These are phyloP conservation scores for Dryadula phaetusa DNA, from an alignment of 2,888 invertebrate species.

Conservation along the genomic window DNA sequence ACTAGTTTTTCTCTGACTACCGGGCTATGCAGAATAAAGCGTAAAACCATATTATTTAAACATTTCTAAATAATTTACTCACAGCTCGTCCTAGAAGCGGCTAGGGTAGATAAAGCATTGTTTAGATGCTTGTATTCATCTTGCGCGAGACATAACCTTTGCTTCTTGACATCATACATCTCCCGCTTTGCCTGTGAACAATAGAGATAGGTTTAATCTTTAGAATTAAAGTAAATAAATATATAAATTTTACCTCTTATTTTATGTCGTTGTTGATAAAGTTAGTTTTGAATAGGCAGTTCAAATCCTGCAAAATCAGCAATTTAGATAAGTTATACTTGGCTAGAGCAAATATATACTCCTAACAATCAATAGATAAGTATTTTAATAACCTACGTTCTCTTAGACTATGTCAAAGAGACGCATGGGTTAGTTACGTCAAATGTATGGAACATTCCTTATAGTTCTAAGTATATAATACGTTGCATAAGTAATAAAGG, in stretches of 20 bases:
- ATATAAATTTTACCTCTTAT: neutral
- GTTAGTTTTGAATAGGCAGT: neutral
- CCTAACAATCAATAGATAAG: no score
- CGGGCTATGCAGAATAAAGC: no score
- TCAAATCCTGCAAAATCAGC: neutral
- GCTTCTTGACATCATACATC: conserved; percentile 97
- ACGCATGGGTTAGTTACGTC: neutral
- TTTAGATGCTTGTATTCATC: conserved; percentile 98
- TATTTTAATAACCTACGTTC: neutral
- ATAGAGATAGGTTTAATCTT: conserved; percentile 8
- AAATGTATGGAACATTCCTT: conserved; percentile 17
- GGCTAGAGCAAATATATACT: no score
- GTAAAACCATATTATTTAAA: no score
- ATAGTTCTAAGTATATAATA: conserved; percentile 5
- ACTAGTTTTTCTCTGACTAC: no score
- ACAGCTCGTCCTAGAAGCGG: conserved; percentile 96
- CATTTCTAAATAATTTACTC: conserved; percentile 77
- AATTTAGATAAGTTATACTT: no score
- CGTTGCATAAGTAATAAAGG: neutral
- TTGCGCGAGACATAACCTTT: conserved; percentile 95
- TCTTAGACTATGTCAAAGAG: neutral
- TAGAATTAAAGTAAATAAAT: neutral
- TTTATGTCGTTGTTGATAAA: no score
- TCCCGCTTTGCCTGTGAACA: conserved; percentile 94
- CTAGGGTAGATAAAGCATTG: conserved; percentile 92